Evolutionary conservation across 2,113 vertebrate species (phyloP).

Genomic region (Sprattus sprattus): DNA sequence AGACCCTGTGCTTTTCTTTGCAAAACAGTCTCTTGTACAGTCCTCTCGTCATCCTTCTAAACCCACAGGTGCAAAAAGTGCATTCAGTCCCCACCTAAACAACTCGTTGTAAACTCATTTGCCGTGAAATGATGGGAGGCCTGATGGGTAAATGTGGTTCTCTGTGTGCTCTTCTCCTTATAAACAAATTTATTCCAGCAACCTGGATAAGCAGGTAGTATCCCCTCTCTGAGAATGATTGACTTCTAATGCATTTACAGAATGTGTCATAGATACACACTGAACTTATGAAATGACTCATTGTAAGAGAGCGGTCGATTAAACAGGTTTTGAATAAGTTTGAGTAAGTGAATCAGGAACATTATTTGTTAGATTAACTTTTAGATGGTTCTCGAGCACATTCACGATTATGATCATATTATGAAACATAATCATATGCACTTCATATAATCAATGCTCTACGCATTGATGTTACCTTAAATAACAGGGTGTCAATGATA

Average conservation of each 20-base stretch:
- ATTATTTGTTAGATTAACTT: not conserved
- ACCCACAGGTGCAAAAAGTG: not conserved
- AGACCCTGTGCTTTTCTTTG: not conserved
- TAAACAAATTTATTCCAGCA: not conserved
- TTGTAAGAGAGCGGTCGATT: no score
- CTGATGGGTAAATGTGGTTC: not conserved
- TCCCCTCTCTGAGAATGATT: not conserved
- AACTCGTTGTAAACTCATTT: not conserved
- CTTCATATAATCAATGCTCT: no score
- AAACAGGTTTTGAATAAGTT: not conserved
- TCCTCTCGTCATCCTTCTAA: conserved; percentile 13
- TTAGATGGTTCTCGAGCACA: not conserved
- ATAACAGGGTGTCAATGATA: not conserved
- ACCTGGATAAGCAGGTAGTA: conserved; percentile 16
- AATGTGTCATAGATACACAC: not conserved
- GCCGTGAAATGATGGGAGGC: not conserved
- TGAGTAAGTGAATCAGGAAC: not conserved
- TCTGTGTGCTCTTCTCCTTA: conserved; percentile 1
- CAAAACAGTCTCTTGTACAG: conserved; percentile 33
- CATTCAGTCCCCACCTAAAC: not conserved
- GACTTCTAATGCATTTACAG: not conserved
- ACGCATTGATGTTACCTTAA: not conserved
- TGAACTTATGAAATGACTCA: not conserved
- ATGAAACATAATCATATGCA: no score
- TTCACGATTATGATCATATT: not conserved